A percentile compares a stretch with the other conserved stretches of the same genome.
Conservation (phyloP, 2,113 vertebrate species). For the Sardina pilchardus region DNA sequence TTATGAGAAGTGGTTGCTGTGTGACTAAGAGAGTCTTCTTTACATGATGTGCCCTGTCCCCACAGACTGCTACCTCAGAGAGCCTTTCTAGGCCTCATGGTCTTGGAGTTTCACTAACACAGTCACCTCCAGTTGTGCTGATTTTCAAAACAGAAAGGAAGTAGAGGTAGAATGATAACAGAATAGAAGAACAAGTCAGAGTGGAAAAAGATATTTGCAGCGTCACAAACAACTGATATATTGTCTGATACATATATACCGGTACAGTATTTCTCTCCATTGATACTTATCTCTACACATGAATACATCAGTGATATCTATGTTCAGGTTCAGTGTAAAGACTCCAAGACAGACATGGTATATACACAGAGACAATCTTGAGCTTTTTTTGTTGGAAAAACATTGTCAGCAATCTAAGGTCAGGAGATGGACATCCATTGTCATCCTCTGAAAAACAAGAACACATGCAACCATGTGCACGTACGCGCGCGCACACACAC, state of each 20-base stretch:
- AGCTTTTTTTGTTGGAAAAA: neutral
- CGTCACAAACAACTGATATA: too few species aligned
- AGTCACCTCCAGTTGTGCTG: neutral
- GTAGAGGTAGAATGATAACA: too few species aligned
- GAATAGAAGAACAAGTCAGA: too few species aligned
- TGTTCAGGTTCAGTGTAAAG: neutral
- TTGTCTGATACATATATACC: too few species aligned
- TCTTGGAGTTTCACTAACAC: neutral
- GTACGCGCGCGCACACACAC: too few species aligned
- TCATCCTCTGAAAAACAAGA: conserved; percentile 3
- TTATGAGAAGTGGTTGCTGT: neutral
- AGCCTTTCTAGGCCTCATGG: neutral
- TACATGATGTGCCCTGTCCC: neutral
- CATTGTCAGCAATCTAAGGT: neutral
- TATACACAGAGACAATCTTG: neutral
- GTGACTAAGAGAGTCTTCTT: neutral
- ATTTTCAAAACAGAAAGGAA: too few species aligned
- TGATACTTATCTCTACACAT: too few species aligned
- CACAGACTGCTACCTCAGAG: neutral
- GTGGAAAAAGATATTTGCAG: too few species aligned
- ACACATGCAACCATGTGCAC: neutral
- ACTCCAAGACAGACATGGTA: neutral
- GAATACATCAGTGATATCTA: neutral
- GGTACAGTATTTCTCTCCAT: too few species aligned
- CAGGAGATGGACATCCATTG: neutral